Base-by-base conservation (phyloP, 2,797 vertebrate genomes). In the Cossypha dichroa region DNA sequence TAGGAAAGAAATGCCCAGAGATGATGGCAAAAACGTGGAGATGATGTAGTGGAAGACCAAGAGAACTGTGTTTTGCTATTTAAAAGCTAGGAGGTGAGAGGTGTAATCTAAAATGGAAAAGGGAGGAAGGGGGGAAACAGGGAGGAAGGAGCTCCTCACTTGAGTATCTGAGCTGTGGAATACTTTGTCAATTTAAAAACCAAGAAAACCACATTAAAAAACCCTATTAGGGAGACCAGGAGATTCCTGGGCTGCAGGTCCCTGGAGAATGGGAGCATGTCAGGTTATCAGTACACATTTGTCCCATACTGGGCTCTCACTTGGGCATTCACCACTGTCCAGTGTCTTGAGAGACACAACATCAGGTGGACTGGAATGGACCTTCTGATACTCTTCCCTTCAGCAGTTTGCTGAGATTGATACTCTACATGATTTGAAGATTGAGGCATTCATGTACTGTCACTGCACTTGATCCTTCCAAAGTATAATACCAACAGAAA, bases 11-110 rank as follows among this genome's bases (percentile, higher is more conserved):
- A 69, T 2, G 13, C 31, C 45, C 38, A 26, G 46, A 38, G 49
- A 52, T 1, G 4, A 43, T 15, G 34, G 26, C 29, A 80, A 45
- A 33, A 1, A n/a, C 1, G 1, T 2, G 5, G 19, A 40, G 52
- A 41, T 51, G 64, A 43, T 29, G 33, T 13, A 38, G 2, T 16
- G 31, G 43, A 38, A 43, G 52, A 72, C 29, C 60, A n/a, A 46
- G 31, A 6, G 18, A 43, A 38, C 5, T 0, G 1, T 6, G 36
- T 22, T 81, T 29, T 52, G n/a, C 18, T 33, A 46, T 36, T 81
- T 31, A 23, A 70, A 56, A 72, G 52, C 12, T 6, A 75, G 20
- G 22, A 87, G 22, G 15, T 15, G 43, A 82, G 25, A 72, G 16
- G 21, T 28, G 18, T 26, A n/a, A 86, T 9, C 26, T 48, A 43